Conservation (phyloP, 2,888 invertebrate species). For the Agelastica alni region DNA sequence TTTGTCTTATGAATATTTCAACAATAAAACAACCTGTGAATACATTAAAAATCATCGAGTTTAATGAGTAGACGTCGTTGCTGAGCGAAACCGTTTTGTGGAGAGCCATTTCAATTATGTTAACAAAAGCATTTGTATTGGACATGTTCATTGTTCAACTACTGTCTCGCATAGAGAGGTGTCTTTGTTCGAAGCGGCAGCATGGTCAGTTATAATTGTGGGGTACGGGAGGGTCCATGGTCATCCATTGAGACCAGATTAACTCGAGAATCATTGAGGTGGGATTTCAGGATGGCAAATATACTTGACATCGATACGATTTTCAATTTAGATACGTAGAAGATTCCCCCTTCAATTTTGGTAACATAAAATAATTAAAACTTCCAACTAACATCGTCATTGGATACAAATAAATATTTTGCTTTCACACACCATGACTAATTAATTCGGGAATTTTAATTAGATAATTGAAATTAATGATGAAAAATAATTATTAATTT, state of each 20-base stretch:
- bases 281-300: slow-evolving; percentile 11
- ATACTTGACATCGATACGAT: neutral
- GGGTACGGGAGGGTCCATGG: slow-evolving; percentile 10
- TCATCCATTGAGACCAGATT: slow-evolving; percentile 15
- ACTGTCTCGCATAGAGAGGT: slow-evolving; percentile 19
- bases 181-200: slow-evolving; percentile 16
- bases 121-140: slow-evolving; percentile 20
- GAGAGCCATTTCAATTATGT: slow-evolving; percentile 20
- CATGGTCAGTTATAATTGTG: slow-evolving; percentile 23
- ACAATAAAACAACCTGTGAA: no score
- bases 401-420: no score
- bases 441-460: no score
- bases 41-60: neutral
- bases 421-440: no score
- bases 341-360: no score
- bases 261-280: slow-evolving; percentile 16
- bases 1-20: no score
- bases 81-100: neutral
- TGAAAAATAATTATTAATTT: no score
- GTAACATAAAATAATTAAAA: no score
- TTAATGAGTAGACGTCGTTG: neutral
- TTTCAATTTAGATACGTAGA: neutral
- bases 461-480: no score
- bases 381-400: no score
- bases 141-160: slow-evolving; percentile 24